A percentile compares a stretch with the other conserved stretches of the same genome.
Conservation (phyloP, 2,888 invertebrate species). For the Dicycla oo region DNA sequence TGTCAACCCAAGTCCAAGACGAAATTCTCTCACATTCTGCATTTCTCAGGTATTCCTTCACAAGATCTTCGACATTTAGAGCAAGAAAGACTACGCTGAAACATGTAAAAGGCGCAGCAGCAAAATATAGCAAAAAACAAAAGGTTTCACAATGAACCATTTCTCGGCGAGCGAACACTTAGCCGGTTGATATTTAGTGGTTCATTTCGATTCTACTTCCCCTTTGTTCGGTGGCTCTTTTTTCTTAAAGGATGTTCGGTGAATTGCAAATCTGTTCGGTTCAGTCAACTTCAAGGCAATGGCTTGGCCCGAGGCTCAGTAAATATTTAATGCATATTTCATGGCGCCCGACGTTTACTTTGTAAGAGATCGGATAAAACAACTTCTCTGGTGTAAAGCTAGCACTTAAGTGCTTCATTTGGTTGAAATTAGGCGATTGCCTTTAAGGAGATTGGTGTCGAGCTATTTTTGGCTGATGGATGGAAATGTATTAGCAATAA, state of each 20-base stretch:
- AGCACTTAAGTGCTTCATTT: slow-evolving; percentile 60
- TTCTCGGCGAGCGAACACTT: slow-evolving; percentile 65
- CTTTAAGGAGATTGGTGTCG: slow-evolving; percentile 16
- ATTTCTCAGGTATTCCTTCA: not conserved
- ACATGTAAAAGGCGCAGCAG: slow-evolving; percentile 29
- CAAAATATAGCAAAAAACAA: slow-evolving; percentile 60
- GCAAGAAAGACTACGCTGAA: not conserved
- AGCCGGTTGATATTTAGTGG: slow-evolving; percentile 80
- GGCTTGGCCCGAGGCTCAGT: slow-evolving; percentile 82
- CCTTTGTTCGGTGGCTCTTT: slow-evolving; percentile 83
- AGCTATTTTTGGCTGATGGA: slow-evolving; percentile 20
- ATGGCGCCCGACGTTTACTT: slow-evolving; percentile 85
- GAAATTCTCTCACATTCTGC: not conserved
- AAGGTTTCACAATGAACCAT: slow-evolving; percentile 60
- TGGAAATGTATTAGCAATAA: slow-evolving; percentile 1
- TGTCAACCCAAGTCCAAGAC: not conserved
- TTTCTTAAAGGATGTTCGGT: slow-evolving; percentile 86
- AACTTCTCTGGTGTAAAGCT: slow-evolving; percentile 76
- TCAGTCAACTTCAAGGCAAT: slow-evolving; percentile 86
- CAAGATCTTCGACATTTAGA: slow-evolving; percentile 1
- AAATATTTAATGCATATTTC: slow-evolving; percentile 90
- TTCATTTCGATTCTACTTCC: slow-evolving; percentile 83
- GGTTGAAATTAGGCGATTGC: slow-evolving; percentile 56
- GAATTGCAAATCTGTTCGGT: slow-evolving; percentile 89
- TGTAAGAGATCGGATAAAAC: slow-evolving; percentile 84